Base-by-base conservation (phyloP, 2,888 invertebrate species). In the Agrilus cyanescens region DNA sequence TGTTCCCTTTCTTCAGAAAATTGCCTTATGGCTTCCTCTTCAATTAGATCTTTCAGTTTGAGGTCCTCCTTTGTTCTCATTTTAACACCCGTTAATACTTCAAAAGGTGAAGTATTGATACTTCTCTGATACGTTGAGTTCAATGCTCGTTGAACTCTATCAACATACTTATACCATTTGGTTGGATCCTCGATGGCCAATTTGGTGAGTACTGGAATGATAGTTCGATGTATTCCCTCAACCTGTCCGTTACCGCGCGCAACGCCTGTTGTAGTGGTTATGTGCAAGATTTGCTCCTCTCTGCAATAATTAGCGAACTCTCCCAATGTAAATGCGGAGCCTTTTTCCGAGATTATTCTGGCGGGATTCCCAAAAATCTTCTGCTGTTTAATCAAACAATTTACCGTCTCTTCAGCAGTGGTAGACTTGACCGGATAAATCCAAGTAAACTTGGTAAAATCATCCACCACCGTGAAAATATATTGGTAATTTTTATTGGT, bases 191-290 rank as follows among this genome's bases (percentile, higher is more conserved):
- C 41, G 2, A 40, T 10, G 14, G 47, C 31, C 15, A 52, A 33
- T 34, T 54, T 53, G 7, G 50, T 42, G 16, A 53, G 36, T 2
- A 51, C 40, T 12, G 50, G 43, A n/a, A 52, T 50, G 14, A 54
- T 49, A 7, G 44, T 45, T 15, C 44, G 15, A 34, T 53, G 46
- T 6, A 52, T 41, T 15, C 50, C 16, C 38, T 62, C 60, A 1
- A 60, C 59, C 43, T 63, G 61, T 3, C 64, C 62, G 40, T 64
- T 63, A 4, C 56, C 57, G 6, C 61, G 38, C 4, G 63, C 61
- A 4, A 61, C 50, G 4, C 63, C 53, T 6, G 50, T 54, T 1
- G 54, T 54, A 30, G 53, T 59, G 2, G 41, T 37, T 2, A 55
- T 41, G 41, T 60, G 60, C 32, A 54, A 39, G 12, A 67, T 63